Conservation (phyloP, 2,888 invertebrate species). For the Papilio demoleus region DNA sequence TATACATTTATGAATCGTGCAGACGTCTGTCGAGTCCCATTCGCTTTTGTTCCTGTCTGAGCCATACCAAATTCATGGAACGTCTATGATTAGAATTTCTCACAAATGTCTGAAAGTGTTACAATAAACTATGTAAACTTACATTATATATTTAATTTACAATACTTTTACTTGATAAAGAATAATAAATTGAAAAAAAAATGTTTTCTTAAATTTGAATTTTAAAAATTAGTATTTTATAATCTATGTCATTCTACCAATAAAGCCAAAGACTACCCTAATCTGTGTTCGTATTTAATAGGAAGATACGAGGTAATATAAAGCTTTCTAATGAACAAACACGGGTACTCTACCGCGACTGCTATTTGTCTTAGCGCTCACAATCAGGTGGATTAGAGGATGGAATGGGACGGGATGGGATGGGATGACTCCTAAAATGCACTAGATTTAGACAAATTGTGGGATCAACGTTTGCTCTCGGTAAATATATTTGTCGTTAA, state of each 20-base stretch:
- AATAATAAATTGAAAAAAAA: no score
- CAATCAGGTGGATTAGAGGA: slow-evolving; percentile 24
- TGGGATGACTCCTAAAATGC: slow-evolving; percentile 1
- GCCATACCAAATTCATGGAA: neutral
- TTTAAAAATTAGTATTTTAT: no score
- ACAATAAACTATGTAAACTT: no score
- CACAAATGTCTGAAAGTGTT: no score
- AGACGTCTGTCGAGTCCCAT: slow-evolving; percentile 13
- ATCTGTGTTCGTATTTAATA: neutral
- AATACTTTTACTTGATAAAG: no score
- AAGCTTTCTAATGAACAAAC: slow-evolving; percentile 7
- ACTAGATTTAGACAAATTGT: slow-evolving; percentile 17
- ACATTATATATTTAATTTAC: no score
- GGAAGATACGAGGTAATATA: neutral
- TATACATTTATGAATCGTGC: slow-evolving; percentile 13
- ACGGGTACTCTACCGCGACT: neutral
- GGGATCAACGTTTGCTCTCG: slow-evolving; percentile 29
- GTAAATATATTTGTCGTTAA: slow-evolving; percentile 7
- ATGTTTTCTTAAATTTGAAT: neutral
- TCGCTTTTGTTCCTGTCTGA: neutral
- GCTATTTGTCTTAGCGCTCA: slow-evolving; percentile 22
- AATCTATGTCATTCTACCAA: no score
- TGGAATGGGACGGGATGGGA: neutral
- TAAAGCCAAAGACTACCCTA: neutral
- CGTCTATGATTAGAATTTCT: neutral